phyloP scores from a whole-genome alignment of 2,888 invertebrate genomes.

The Hydroisotoma schaefferi region DNA sequence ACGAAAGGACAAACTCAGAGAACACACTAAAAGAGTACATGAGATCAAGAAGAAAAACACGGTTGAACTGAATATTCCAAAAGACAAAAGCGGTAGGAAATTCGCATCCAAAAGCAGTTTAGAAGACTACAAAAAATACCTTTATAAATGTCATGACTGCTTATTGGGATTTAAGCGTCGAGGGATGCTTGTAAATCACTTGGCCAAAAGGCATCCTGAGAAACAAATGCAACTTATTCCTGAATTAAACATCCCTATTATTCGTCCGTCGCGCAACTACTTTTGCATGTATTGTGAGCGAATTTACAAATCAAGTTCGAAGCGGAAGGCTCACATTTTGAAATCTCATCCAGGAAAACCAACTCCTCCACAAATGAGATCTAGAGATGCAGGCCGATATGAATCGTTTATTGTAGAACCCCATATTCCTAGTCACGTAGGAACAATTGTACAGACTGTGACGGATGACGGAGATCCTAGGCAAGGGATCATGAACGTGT shows the following conservation, averaged over 20 bases:
- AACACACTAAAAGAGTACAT: conserved; percentile 69
- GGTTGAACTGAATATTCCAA: conserved; percentile 27
- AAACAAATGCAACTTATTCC: conserved; percentile 64
- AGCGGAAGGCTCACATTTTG: conserved; percentile 74
- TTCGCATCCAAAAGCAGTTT: conserved; percentile 53
- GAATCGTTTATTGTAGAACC: not conserved
- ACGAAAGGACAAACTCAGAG: conserved; percentile 69
- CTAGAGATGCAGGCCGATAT: conserved; percentile 11
- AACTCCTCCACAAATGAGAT: conserved; percentile 39
- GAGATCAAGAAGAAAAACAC: conserved; percentile 54
- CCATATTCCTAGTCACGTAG: conserved; percentile 16
- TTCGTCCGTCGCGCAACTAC: conserved; percentile 71
- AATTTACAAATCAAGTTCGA: conserved; percentile 78
- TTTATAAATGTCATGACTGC: conserved; percentile 73
- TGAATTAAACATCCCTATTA: conserved; percentile 72
- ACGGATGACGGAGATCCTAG: conserved; percentile 25
- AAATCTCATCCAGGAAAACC: conserved; percentile 75
- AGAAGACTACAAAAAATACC: conserved; percentile 67
- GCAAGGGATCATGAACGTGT: conserved; percentile 16
- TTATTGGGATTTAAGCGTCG: conserved; percentile 73
- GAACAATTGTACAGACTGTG: conserved; percentile 32
- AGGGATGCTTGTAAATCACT: conserved; percentile 77
- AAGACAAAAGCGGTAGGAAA: conserved; percentile 42
- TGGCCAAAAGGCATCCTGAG: conserved; percentile 71
- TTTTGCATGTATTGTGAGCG: conserved; percentile 77